phyloP scores from a whole-genome alignment of 2,113 vertebrate genomes.

The Malurus melanocephalus region DNA sequence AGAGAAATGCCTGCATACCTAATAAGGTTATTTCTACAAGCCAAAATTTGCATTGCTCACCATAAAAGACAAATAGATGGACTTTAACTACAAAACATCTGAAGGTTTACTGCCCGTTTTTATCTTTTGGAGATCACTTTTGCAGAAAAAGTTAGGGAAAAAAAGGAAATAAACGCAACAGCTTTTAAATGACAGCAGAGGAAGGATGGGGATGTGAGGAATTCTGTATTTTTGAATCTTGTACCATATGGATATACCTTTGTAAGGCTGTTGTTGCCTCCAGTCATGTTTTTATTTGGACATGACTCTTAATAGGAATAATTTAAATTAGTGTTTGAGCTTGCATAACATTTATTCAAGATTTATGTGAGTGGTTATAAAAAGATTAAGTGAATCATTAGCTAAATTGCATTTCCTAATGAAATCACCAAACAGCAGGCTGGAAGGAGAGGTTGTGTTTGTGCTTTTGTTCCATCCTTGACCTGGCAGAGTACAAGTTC shows the following conservation, averaged over 20 bases:
- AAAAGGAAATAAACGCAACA: background rate
- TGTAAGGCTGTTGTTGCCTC: background rate
- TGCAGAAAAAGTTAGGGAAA: background rate
- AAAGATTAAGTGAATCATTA: slow-evolving; percentile 15
- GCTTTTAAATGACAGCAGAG: background rate
- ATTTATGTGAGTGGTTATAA: background rate
- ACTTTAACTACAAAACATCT: slow-evolving; percentile 13
- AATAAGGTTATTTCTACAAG: slow-evolving; percentile 59
- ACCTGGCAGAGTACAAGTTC: background rate
- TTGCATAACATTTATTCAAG: background rate
- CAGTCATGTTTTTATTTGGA: background rate
- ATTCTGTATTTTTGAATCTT: background rate
- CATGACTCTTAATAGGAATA: background rate
- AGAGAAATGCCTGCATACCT: slow-evolving; percentile 59
- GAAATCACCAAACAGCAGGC: background rate
- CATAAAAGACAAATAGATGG: slow-evolving; percentile 27
- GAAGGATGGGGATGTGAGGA: background rate
- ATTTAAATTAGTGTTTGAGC: background rate
- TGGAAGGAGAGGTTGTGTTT: background rate
- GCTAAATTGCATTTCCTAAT: background rate
- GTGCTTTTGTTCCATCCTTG: background rate
- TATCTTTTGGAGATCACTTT: background rate
- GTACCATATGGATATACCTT: background rate
- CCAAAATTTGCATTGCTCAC: slow-evolving; percentile 43
- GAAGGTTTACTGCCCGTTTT: background rate